These are phyloP conservation scores for Pandemis cinnamomeana DNA, from an alignment of 2,888 invertebrate genomes.

Conservation along the genomic window DNA sequence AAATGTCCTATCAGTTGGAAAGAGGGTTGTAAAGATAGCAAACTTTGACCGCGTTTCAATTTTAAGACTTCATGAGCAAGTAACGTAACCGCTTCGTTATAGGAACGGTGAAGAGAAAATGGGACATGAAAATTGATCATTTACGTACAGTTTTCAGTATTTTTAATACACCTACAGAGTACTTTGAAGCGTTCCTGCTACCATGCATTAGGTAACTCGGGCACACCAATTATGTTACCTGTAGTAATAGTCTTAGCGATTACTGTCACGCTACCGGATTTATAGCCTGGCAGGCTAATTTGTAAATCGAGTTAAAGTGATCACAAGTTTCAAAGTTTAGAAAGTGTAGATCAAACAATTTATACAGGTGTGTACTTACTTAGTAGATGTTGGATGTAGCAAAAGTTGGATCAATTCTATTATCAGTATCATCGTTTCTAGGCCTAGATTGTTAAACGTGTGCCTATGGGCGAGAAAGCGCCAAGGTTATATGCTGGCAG, in stretches of 20 bases:
- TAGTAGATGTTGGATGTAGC: not conserved
- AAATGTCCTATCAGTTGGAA: constrained; percentile 28
- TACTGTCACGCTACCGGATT: constrained; percentile 41
- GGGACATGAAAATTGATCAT: constrained; percentile 28
- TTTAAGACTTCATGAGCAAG: constrained; percentile 13
- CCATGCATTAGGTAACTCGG: constrained; percentile 39
- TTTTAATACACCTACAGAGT: constrained; percentile 17
- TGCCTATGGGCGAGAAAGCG: constrained; percentile 48
- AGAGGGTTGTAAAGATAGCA: constrained; percentile 31
- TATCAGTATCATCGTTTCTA: constrained; percentile 47
- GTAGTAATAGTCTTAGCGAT: constrained; percentile 40
- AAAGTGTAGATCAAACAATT: not conserved
- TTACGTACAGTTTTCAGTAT: constrained; percentile 28
- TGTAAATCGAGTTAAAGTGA: constrained; percentile 30
- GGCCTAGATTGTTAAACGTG: constrained; percentile 46
- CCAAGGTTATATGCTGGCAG: constrained; percentile 47
- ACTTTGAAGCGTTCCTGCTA: constrained; percentile 14
- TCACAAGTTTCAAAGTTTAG: constrained; percentile 17
- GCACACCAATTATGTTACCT: constrained; percentile 39
- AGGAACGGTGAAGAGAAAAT: constrained; percentile 18
- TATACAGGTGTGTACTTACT: not conserved
- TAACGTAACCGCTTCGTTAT: constrained; percentile 9
- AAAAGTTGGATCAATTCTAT: constrained; percentile 8
- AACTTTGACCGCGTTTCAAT: constrained; percentile 24
- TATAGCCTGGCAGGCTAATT: constrained; percentile 37